Percentiles rank a stretch among this genome's conserved stretches.
Evolutionary conservation across 1,140 invertebrate species (phyloP).

Genomic region (Sminthurides bifidus): DNA sequence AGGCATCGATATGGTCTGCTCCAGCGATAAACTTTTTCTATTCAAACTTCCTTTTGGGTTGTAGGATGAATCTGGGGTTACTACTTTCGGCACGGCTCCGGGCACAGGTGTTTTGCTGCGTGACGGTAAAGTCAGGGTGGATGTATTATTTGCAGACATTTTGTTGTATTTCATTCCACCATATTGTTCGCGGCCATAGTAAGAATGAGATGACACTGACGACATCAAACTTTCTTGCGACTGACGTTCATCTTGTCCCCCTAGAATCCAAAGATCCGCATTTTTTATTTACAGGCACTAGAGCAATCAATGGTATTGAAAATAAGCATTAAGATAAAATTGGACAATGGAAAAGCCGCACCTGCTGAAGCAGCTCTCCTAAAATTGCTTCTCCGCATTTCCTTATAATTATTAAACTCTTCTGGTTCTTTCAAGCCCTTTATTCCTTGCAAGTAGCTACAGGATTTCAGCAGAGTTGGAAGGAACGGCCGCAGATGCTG

Average conservation of each 20-base stretch:
- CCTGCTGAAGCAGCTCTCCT: constrained; percentile 23
- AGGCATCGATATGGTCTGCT: constrained; percentile 46
- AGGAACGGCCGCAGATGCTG: constrained; percentile 8
- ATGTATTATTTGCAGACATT: constrained; percentile 4
- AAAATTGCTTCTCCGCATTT: constrained; percentile 21
- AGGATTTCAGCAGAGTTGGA: constrained; percentile 28
- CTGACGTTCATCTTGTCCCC: constrained; percentile 14
- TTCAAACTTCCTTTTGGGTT: constrained; percentile 46
- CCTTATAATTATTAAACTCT: constrained; percentile 16
- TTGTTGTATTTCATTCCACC: background rate
- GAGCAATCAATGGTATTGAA: background rate
- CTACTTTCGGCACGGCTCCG: constrained; percentile 20
- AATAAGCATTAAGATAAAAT: background rate
- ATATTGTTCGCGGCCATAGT: constrained; percentile 20
- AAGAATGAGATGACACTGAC: background rate
- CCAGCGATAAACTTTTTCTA: constrained; percentile 60
- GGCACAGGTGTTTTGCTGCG: constrained; percentile 13
- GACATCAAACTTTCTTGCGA: constrained; percentile 20
- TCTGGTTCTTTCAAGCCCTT: constrained; percentile 18
- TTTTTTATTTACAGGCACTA: background rate
- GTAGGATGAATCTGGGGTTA: constrained; percentile 32
- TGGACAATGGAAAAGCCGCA: background rate
- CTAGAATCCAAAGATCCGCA: constrained; percentile 1
- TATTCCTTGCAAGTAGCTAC: constrained; percentile 19
- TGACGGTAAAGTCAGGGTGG: constrained; percentile 28